Evolutionary conservation across 2,113 vertebrate genomes (phyloP).

Genomic region (Nycticorax nycticorax): DNA sequence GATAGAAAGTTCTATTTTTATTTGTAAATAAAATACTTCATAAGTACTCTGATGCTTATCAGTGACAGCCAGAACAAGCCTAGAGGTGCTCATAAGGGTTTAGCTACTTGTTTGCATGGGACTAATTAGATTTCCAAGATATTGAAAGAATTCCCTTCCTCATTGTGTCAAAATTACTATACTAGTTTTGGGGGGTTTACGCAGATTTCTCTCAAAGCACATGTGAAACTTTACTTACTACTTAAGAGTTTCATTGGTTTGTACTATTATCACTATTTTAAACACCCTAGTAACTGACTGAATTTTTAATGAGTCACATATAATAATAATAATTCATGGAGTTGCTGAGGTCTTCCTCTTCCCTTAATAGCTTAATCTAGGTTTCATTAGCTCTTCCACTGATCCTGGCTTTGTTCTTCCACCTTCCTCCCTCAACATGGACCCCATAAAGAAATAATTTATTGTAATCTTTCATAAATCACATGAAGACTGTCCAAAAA

Average conservation of each 20-base stretch:
- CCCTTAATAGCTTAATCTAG: background rate
- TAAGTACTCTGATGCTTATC: background rate
- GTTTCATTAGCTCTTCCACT: background rate
- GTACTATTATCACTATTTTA: background rate
- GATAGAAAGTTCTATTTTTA: background rate
- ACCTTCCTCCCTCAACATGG: background rate
- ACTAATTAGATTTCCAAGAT: background rate
- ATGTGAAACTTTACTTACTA: background rate
- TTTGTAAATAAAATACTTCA: background rate
- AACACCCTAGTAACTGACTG: background rate
- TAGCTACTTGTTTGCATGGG: background rate
- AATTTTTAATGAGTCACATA: background rate
- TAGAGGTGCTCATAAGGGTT: background rate
- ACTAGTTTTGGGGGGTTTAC: background rate
- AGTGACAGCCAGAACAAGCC: background rate
- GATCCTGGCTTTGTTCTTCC: background rate
- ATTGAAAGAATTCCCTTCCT: background rate
- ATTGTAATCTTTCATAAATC: background rate
- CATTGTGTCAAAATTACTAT: background rate
- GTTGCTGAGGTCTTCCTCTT: background rate
- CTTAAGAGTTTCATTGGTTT: background rate
- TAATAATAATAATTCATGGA: background rate
- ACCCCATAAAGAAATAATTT: background rate
- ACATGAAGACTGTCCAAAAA: background rate
- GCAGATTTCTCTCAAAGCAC: background rate